These are phyloP conservation scores for Xestia sexstrigata DNA, from an alignment of 2,888 invertebrate species.

Conservation along the genomic window DNA sequence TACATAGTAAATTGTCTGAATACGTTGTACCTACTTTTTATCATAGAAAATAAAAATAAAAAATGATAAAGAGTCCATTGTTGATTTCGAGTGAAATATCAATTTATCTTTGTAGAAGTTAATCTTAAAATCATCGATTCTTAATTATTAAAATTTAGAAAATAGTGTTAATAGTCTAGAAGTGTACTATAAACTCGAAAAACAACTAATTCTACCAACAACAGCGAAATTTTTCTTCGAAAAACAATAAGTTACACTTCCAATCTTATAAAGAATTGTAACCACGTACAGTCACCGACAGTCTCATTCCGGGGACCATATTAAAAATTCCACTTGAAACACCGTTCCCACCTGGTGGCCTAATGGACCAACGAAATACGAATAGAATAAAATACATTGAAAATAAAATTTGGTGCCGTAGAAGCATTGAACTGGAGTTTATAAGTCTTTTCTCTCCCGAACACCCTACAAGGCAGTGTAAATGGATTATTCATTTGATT, in stretches of 20 bases:
- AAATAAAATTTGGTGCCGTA: conserved; percentile 54
- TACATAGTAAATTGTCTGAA: too few relatives aligned
- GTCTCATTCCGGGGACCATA: conserved; percentile 65
- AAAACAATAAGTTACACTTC: conserved; percentile 66
- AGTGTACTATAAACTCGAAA: neutral
- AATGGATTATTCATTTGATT: conserved; percentile 89
- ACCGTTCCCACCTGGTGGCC: conserved; percentile 73
- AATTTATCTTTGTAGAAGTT: too few relatives aligned
- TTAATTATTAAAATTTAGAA: neutral
- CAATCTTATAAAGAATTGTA: conserved; percentile 63
- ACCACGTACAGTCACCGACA: conserved; percentile 68
- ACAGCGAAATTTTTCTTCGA: conserved; percentile 39
- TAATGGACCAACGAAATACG: conserved; percentile 71
- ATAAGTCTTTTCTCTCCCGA: conserved; percentile 64
- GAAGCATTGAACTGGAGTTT: conserved; percentile 34
- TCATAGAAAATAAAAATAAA: too few relatives aligned
- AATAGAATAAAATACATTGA: conserved; percentile 68
- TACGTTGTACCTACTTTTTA: neutral
- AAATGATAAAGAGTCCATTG: neutral
- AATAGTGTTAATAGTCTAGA: neutral
- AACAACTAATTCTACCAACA: conserved; percentile 22
- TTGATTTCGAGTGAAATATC: neutral
- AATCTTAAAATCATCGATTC: too few relatives aligned
- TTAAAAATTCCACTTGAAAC: conserved; percentile 76
- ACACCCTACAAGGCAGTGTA: conserved; percentile 73